These are phyloP conservation scores for Aythya baeri DNA, from an alignment of 2,113 vertebrate genomes.

Conservation along the genomic window DNA sequence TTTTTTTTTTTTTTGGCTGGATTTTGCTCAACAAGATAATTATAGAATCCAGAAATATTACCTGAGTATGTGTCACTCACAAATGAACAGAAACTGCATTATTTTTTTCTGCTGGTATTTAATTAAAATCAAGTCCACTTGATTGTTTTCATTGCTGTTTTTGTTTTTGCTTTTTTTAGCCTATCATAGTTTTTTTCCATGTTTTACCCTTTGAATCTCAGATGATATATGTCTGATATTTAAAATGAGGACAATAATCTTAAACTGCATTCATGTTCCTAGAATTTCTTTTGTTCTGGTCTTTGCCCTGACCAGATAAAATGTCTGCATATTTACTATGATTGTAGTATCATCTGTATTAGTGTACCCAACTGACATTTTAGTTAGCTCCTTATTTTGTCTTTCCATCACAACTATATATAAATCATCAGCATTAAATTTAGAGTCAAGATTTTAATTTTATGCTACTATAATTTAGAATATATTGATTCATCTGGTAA, in stretches of 20 bases:
- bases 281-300: not conserved
- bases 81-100: not conserved
- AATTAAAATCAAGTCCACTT: not conserved
- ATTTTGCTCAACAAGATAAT: not conserved
- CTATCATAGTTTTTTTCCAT: not conserved
- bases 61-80: not conserved
- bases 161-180: not conserved
- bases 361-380: not conserved
- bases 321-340: not conserved
- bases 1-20: not conserved
- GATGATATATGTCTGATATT: not conserved
- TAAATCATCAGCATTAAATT: not conserved
- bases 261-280: not conserved
- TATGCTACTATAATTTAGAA: not conserved
- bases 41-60: not conserved
- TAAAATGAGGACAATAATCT: not conserved
- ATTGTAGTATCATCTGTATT: not conserved
- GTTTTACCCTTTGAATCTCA: not conserved
- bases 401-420: not conserved
- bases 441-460: slow-evolving; percentile 21
- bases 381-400: not conserved
- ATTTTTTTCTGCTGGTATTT: not conserved
- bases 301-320: not conserved
- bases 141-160: not conserved
- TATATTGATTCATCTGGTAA: not conserved